These are phyloP conservation scores for Physella acuta DNA, from an alignment of 1,140 invertebrate species.

Conservation along the genomic window DNA sequence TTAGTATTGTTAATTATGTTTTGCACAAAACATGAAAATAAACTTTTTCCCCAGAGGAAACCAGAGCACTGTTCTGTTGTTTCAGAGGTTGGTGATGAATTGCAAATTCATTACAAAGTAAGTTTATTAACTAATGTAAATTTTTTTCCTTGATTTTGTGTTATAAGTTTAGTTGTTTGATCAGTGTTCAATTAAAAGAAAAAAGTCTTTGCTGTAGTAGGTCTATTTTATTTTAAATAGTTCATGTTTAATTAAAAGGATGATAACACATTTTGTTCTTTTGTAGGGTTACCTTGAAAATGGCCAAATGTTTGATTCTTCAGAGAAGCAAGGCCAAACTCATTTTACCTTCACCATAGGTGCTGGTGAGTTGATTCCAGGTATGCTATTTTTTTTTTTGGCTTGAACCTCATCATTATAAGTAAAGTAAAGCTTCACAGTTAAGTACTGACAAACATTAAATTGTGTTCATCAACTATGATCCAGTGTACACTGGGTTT, in stretches of 20 bases:
- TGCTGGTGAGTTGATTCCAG: background rate
- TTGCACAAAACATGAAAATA: too few species aligned
- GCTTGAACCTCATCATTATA: too few species aligned
- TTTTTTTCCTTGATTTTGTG: too few species aligned
- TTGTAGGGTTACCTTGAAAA: background rate
- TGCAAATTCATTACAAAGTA: background rate
- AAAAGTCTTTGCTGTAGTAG: background rate
- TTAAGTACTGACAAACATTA: too few species aligned
- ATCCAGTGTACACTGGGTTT: too few species aligned
- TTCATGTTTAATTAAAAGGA: too few species aligned
- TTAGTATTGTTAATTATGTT: too few species aligned
- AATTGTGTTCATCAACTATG: too few species aligned
- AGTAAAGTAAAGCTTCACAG: too few species aligned
- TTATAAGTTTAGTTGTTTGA: too few species aligned
- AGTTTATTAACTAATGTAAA: background rate
- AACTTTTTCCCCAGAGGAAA: background rate
- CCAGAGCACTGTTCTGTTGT: background rate
- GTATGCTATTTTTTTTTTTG: background rate
- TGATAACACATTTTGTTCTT: too few species aligned
- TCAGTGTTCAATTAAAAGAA: too few species aligned
- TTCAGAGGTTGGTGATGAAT: background rate
- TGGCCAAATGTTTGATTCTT: slow-evolving; percentile 3
- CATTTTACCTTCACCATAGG: background rate
- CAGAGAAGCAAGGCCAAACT: background rate
- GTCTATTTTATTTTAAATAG: background rate